phyloP scores from a whole-genome alignment of 2,888 invertebrate genomes.

The Tiliacea citrago region DNA sequence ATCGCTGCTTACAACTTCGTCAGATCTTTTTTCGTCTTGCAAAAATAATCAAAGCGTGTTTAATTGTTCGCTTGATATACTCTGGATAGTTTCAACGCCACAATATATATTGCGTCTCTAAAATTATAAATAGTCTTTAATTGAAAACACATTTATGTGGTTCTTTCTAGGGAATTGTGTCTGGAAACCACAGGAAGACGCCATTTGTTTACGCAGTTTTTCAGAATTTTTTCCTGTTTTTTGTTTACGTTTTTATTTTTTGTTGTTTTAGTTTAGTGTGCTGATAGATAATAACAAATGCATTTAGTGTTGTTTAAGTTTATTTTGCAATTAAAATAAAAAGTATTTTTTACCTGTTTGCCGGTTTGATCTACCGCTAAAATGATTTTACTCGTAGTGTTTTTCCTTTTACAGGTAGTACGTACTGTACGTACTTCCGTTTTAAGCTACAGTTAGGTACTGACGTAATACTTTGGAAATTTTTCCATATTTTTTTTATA shows the following conservation, averaged over 20 bases:
- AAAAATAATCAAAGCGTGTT: conserved; percentile 81
- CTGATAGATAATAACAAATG: conserved; percentile 13
- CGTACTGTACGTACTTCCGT: background rate
- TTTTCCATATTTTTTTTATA: background rate
- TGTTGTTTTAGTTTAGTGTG: conserved; percentile 18
- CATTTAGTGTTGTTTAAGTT: conserved; percentile 3
- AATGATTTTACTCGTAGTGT: no score
- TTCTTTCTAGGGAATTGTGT: conserved; percentile 60
- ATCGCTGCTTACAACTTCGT: conserved; percentile 67
- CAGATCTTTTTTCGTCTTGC: conserved; percentile 80
- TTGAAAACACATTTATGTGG: conserved; percentile 70
- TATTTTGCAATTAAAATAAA: background rate
- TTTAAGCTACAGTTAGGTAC: background rate
- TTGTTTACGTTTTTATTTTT: conserved; percentile 37
- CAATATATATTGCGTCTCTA: conserved; percentile 66
- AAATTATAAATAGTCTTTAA: conserved; percentile 79
- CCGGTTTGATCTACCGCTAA: background rate
- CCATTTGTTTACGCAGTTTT: conserved; percentile 47
- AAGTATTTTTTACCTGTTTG: background rate
- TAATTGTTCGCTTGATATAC: conserved; percentile 81
- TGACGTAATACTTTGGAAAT: background rate
- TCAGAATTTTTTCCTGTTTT: conserved; percentile 57
- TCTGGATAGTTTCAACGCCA: conserved; percentile 79
- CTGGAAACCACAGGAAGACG: conserved; percentile 46
- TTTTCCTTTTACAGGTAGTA: background rate